Percentiles rank a stretch among this genome's conserved stretches.
Evolutionary conservation across 2,797 vertebrate species (phyloP).

Genomic region (Hippocampus kuda): DNA sequence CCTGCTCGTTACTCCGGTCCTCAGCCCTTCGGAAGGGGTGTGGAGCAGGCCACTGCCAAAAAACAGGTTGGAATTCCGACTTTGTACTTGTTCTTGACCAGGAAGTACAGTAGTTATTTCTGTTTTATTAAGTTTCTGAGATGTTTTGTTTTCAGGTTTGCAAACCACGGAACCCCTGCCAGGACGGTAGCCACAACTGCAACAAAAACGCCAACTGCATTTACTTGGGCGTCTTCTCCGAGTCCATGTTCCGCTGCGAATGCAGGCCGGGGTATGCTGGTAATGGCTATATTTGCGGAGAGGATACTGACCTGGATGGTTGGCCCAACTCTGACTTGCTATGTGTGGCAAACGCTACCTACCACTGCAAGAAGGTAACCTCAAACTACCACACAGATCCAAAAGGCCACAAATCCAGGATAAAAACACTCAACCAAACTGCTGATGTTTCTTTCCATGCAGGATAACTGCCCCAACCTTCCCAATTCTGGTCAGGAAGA

Average conservation of each 20-base stretch:
- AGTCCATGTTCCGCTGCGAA: constrained; percentile 94
- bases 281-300: constrained; percentile 91
- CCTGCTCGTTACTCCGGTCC: constrained; percentile 83
- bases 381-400: constrained; percentile 18
- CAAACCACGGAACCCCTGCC: constrained; percentile 88
- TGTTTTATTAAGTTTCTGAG: constrained; percentile 22
- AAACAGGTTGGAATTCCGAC: constrained; percentile 77
- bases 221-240: constrained; percentile 90
- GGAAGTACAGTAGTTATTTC: constrained; percentile 7
- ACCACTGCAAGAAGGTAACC: constrained; percentile 95
- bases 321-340: constrained; percentile 87
- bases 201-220: constrained; percentile 95
- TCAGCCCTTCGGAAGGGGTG: constrained; percentile 83
- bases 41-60: constrained; percentile 81
- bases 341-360: constrained; percentile 96
- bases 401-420: constrained; percentile 30
- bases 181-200: constrained; percentile 87
- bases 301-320: constrained; percentile 91
- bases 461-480: constrained; percentile 97
- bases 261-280: constrained; percentile 97
- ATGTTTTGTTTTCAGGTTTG: constrained; percentile 72
- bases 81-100: constrained; percentile 5
- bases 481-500: constrained; percentile 99
- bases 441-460: constrained; percentile 38
- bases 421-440: constrained; percentile 31